Percentiles rank a stretch among this genome's conserved stretches.
phyloP scores from a whole-genome alignment of 2,113 vertebrate genomes.

The Erythrocercus mccallii region DNA sequence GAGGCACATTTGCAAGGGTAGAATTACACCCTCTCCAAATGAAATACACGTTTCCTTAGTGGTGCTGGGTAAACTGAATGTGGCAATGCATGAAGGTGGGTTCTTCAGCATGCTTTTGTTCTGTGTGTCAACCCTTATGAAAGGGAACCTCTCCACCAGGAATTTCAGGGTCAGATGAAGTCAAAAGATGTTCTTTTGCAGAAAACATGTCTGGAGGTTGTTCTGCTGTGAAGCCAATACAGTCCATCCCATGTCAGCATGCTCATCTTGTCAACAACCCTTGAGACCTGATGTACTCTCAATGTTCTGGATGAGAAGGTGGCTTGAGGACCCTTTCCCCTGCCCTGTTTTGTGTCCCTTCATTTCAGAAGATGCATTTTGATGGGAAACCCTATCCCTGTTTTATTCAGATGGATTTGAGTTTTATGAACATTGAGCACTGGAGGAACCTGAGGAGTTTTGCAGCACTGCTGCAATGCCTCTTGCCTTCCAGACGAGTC shows the following conservation, averaged over 20 bases:
- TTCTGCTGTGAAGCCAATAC: not conserved
- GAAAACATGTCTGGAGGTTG: not conserved
- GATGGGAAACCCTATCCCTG: not conserved
- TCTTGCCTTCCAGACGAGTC: not conserved
- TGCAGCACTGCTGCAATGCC: not conserved
- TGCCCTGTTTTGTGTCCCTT: not conserved
- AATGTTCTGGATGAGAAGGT: not conserved
- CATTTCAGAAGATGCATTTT: not conserved
- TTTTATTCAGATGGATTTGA: not conserved
- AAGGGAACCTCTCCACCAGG: not conserved
- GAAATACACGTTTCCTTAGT: not conserved
- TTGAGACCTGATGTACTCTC: not conserved
- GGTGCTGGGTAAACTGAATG: not conserved
- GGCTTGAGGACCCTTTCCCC: not conserved
- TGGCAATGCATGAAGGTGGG: not conserved
- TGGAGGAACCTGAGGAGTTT: not conserved
- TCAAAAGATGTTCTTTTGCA: no score
- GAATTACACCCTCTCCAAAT: not conserved
- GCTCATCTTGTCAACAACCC: not conserved
- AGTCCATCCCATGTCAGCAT: not conserved
- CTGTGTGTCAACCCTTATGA: not conserved
- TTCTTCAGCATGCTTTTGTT: rapidly evolving
- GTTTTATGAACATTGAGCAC: rapidly evolving
- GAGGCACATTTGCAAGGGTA: not conserved
- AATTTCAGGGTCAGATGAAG: not conserved